Percentiles rank a stretch among this genome's conserved stretches.
Evolutionary conservation across 37 sponge, comb jelly and placozoan genomes (phyloP).

Genomic region (Sycon ciliatum): DNA sequence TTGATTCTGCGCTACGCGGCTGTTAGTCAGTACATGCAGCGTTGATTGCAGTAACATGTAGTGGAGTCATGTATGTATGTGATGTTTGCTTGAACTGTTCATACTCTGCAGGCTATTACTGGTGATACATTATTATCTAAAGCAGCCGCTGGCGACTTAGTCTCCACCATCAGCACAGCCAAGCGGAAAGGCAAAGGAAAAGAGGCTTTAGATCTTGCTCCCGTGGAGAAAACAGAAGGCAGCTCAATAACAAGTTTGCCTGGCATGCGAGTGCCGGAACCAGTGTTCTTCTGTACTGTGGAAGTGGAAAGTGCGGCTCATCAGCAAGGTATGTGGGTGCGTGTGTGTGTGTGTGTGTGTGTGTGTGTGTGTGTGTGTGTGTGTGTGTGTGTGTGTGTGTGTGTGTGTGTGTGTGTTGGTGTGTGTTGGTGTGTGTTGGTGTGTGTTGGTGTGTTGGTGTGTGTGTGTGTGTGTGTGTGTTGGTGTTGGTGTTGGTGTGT

Average conservation of each 20-base stretch:
- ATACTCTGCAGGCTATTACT: no score
- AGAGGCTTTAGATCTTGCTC: no score
- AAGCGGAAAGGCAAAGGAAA: no score
- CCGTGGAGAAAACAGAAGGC: not conserved
- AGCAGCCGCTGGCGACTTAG: no score
- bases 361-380: constrained; percentile 21
- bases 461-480: not conserved
- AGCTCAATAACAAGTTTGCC: not conserved
- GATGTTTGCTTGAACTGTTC: no score
- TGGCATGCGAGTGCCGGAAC: constrained; percentile 49
- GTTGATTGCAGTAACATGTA: no score
- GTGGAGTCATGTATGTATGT: no score
- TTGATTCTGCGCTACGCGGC: no score
- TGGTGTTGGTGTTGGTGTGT: not conserved
- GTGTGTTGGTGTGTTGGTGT: constrained; percentile 48
- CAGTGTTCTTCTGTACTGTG: constrained; percentile 90
- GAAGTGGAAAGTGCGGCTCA: constrained; percentile 60
- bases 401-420: not conserved
- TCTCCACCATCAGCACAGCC: no score
- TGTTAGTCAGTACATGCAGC: no score
- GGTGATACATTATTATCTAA: no score
- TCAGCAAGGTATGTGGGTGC: constrained; percentile 48
- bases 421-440: not conserved
- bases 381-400: not conserved
- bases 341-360: not conserved